Conservation (phyloP, 2,113 vertebrate species). For the Natator depressus region DNA sequence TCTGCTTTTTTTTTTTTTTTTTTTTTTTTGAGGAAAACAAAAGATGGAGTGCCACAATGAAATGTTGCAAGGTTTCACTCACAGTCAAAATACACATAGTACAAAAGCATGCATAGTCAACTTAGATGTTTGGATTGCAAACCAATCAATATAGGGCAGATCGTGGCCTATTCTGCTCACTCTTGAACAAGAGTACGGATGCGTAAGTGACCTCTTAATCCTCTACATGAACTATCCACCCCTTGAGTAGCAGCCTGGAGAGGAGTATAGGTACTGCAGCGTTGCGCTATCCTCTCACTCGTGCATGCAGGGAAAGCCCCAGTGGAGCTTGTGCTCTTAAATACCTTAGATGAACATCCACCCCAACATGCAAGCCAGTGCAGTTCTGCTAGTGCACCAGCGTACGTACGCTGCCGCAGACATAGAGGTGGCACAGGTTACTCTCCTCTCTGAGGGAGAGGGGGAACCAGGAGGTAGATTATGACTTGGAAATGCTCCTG, state of each 20-base stretch:
- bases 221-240: neutral
- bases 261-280: conserved; percentile 6
- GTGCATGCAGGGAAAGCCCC: conserved; percentile 47
- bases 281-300: conserved; percentile 18
- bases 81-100: neutral
- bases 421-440: conserved; percentile 40
- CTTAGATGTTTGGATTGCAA: neutral
- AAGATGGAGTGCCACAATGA: neutral
- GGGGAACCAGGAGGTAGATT: neutral
- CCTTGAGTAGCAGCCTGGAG: neutral
- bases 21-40: no score
- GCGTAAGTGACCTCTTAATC: conserved; percentile 1
- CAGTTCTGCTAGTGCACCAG: conserved; percentile 30
- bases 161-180: accelerated
- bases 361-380: conserved; percentile 30
- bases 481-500: neutral
- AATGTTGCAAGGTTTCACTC: neutral
- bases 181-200: neutral
- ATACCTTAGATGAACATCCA: conserved; percentile 63
- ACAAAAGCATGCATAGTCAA: neutral
- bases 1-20: no score
- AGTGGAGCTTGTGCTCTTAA: conserved; percentile 35
- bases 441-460: neutral
- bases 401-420: conserved; percentile 39
- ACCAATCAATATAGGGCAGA: neutral